Conservation (phyloP, 2,113 vertebrate genomes). For the Ceyx melanurus region DNA sequence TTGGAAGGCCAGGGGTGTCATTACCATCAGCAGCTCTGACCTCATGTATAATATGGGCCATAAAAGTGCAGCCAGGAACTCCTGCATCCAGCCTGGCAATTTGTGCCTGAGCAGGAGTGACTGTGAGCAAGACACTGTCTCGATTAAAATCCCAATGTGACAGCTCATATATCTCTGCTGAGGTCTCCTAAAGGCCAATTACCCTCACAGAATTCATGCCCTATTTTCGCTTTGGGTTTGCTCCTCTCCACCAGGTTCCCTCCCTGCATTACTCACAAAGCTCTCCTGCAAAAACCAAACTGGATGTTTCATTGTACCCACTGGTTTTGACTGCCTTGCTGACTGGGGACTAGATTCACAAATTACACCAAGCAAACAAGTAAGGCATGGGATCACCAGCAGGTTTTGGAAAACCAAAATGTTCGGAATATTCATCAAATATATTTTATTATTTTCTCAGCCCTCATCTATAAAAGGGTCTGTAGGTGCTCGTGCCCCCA, state of each 20-base stretch:
- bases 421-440: neutral
- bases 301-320: rapidly evolving
- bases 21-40: neutral
- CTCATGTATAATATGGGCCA: neutral
- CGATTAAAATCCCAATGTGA: neutral
- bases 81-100: neutral
- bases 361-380: neutral
- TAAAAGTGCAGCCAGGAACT: neutral
- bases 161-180: neutral
- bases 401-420: neutral
- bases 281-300: neutral
- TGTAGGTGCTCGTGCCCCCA: neutral
- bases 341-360: neutral
- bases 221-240: neutral
- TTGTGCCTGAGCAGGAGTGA: neutral
- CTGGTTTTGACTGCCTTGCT: neutral
- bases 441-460: neutral
- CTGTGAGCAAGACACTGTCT: neutral
- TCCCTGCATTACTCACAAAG: neutral
- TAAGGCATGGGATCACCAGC: neutral
- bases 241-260: neutral
- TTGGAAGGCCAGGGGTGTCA: neutral
- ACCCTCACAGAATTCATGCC: neutral
- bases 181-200: neutral
- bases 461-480: neutral